Conservation (phyloP, 2,797 vertebrate species). For the Ataeniobius toweri region DNA sequence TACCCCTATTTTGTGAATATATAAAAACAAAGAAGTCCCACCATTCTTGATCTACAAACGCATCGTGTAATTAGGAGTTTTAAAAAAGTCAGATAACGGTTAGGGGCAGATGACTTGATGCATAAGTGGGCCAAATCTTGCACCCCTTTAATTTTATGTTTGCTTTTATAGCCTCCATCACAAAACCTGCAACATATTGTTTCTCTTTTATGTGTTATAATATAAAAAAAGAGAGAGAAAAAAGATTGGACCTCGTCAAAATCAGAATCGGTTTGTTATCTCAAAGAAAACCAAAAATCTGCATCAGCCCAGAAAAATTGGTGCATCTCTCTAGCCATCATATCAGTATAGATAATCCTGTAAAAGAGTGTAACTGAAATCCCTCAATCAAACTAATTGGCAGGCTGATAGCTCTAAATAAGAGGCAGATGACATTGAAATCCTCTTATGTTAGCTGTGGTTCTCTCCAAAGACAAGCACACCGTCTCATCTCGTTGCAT, state of each 20-base stretch:
- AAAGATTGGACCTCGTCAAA: no score
- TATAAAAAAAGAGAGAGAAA: no score
- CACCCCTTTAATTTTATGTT: not conserved
- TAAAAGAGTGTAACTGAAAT: not conserved
- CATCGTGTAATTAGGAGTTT: not conserved
- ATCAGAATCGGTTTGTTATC: no score
- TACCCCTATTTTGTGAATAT: not conserved
- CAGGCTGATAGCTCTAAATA: not conserved
- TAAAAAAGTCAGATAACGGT: not conserved
- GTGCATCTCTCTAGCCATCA: not conserved
- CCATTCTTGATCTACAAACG: not conserved
- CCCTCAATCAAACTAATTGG: not conserved
- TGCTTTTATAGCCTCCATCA: not conserved
- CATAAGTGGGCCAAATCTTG: not conserved
- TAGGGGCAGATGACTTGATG: not conserved
- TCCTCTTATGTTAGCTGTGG: not conserved
- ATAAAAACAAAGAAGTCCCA: not conserved
- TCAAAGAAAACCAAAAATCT: no score
- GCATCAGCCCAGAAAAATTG: no score
- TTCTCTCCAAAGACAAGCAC: not conserved
- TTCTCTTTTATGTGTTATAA: not conserved
- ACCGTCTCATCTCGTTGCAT: not conserved
- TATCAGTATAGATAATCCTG: not conserved
- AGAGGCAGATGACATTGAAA: not conserved
- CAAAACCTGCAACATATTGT: not conserved